Percentiles rank a stretch among this genome's conserved stretches.
phyloP scores from a whole-genome alignment of 2,888 invertebrate species.

The Cepaea hortensis region DNA sequence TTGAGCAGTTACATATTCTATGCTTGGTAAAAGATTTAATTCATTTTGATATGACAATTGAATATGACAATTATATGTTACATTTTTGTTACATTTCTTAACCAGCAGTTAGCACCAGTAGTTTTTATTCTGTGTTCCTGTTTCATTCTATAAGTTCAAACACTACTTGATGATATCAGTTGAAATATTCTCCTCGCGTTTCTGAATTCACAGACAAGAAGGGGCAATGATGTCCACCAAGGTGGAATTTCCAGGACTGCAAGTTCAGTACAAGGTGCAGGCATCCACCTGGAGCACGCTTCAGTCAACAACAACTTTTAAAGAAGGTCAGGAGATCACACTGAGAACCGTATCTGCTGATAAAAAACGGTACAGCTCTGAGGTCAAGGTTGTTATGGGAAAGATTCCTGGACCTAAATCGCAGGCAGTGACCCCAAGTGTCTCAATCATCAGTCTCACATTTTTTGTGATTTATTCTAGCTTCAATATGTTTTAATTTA shows the following conservation, averaged over 20 bases:
- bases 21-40: too few species aligned
- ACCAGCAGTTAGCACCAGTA: too few species aligned
- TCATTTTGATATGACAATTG: too few species aligned
- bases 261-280: constrained; percentile 31
- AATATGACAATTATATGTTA: too few species aligned
- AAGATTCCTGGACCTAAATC: not conserved
- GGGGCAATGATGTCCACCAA: constrained; percentile 45
- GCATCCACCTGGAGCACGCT: not conserved
- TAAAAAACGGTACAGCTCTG: constrained; percentile 42
- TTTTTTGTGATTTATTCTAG: not conserved
- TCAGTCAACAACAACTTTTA: not conserved
- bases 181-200: too few species aligned
- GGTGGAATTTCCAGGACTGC: constrained; percentile 52
- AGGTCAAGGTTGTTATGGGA: constrained; percentile 32
- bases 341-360: constrained; percentile 44
- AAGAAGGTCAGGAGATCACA: constrained; percentile 5
- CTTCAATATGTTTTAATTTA: not conserved
- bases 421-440: too few species aligned
- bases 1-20: too few species aligned
- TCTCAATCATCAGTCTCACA: not conserved
- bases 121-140: too few species aligned
- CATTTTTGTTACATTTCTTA: too few species aligned
- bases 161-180: too few species aligned
- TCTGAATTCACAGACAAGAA: constrained; percentile 19
- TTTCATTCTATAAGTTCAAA: too few species aligned